Percentiles rank a stretch among this genome's conserved stretches.
Conservation (phyloP, 2,113 vertebrate species). For the Podarcis cretensis region DNA sequence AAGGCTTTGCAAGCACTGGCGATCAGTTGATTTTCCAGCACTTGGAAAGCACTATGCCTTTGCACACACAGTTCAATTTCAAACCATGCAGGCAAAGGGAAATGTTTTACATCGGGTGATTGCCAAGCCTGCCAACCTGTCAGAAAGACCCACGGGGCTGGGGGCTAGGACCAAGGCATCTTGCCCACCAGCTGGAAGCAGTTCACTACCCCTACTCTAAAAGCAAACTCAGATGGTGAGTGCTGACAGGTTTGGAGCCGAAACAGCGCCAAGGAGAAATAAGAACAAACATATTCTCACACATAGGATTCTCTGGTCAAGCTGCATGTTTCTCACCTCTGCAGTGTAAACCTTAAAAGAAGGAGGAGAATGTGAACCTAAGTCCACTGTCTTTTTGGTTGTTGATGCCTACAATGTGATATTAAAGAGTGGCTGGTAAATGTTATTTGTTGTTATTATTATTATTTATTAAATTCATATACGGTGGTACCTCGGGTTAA, state of each 20-base stretch:
- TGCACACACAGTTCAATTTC: too few species aligned
- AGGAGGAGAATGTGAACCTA: background rate
- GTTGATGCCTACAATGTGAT: background rate
- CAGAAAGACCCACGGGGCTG: background rate
- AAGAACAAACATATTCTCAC: background rate
- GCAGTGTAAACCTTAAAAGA: background rate
- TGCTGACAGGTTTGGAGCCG: background rate
- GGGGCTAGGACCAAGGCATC: background rate
- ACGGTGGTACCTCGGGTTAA: too few species aligned
- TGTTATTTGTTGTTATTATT: background rate
- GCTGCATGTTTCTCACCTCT: background rate
- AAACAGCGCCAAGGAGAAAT: background rate
- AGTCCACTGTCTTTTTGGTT: background rate
- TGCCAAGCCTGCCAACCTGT: too few species aligned
- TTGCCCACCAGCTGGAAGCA: background rate
- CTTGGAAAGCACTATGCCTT: too few species aligned
- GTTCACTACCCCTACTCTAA: background rate
- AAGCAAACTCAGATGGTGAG: background rate
- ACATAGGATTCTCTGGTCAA: background rate
- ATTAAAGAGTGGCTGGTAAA: background rate
- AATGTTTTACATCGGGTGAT: too few species aligned
- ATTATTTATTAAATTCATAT: too few species aligned
- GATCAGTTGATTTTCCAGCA: too few species aligned
- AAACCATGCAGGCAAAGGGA: too few species aligned
- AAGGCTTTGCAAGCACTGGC: too few species aligned